phyloP scores from a whole-genome alignment of 2,113 vertebrate genomes.

The Boleophthalmus pectinirostris region DNA sequence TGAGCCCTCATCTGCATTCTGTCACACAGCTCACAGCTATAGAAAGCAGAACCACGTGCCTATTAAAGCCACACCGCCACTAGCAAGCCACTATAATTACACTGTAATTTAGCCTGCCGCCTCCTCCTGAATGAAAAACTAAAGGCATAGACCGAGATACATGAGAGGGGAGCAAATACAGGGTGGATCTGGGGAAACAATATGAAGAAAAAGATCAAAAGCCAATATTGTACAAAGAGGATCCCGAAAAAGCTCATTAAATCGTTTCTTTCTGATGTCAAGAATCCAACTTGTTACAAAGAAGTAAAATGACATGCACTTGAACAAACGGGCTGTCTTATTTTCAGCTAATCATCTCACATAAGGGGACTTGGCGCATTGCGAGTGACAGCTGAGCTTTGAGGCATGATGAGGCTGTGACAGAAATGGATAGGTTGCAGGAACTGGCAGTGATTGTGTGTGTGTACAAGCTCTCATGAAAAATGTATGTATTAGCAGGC shows the following conservation, averaged over 20 bases:
- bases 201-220: constrained; percentile 17
- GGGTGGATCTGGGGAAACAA: constrained; percentile 13
- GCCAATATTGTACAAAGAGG: constrained; percentile 10
- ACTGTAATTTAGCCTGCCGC: constrained; percentile 50
- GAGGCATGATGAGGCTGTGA: constrained; percentile 20
- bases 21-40: constrained; percentile 42
- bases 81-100: constrained; percentile 59
- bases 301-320: constrained; percentile 10
- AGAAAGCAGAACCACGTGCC: constrained; percentile 44
- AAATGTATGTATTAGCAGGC: constrained; percentile 28
- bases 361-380: constrained; percentile 14
- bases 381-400: constrained; percentile 21
- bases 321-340: neutral
- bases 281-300: constrained; percentile 1
- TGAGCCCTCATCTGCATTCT: constrained; percentile 52
- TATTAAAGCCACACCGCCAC: constrained; percentile 55
- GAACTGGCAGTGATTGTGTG: constrained; percentile 16
- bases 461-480: constrained; percentile 24
- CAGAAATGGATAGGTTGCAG: constrained; percentile 13
- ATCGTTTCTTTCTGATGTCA: constrained; percentile 5
- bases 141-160: constrained; percentile 20
- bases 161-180: constrained; percentile 11
- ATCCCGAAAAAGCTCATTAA: constrained; percentile 27
- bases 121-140: constrained; percentile 26
- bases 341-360: constrained; percentile 15